phyloP scores from a whole-genome alignment of 2,888 invertebrate genomes.

The Agriopis aurantiaria region DNA sequence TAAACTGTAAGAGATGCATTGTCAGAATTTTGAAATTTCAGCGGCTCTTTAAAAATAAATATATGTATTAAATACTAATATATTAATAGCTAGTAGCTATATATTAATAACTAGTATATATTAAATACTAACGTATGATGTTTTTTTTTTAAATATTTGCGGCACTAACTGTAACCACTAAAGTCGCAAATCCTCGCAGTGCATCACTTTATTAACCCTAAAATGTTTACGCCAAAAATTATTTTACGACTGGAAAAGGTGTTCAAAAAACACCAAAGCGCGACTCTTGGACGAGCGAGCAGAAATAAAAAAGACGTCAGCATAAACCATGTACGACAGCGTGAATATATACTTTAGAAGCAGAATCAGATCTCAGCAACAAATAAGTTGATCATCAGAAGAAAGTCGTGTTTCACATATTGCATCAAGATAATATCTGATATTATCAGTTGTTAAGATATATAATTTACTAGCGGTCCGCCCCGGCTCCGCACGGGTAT shows the following conservation, averaged over 20 bases:
- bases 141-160: no score
- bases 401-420: no score
- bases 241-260: conserved; percentile 61
- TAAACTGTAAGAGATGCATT: neutral
- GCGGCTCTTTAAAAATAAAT: conserved; percentile 4
- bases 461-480: no score
- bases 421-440: no score
- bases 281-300: conserved; percentile 58
- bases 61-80: no score
- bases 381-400: no score
- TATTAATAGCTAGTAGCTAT: no score
- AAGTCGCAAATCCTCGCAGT: conserved; percentile 49
- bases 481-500: no score
- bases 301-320: conserved; percentile 81
- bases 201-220: conserved; percentile 68
- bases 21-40: neutral
- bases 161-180: conserved; percentile 48
- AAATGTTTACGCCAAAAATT: conserved; percentile 71
- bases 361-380: neutral
- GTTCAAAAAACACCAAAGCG: conserved; percentile 52
- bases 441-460: no score
- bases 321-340: conserved; percentile 66
- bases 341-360: neutral
- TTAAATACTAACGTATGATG: conserved; percentile 13
- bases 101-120: no score